phyloP scores from a whole-genome alignment of 2,797 vertebrate genomes.

The Gadopsis bispinosus region DNA sequence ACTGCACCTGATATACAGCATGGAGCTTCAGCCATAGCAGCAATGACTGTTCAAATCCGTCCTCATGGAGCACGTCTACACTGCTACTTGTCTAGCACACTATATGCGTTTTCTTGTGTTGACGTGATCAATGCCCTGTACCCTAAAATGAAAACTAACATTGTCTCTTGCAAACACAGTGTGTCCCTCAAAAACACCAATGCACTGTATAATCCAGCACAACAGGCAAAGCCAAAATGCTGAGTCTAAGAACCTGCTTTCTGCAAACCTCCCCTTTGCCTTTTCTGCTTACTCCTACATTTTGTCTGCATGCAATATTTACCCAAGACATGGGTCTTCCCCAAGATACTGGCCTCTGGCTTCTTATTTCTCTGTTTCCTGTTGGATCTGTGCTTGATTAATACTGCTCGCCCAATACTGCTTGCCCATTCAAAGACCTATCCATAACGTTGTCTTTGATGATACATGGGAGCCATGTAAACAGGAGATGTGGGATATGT shows the following conservation, averaged over 20 bases:
- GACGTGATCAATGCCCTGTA: conserved; percentile 15
- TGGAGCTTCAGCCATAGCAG: conserved; percentile 4
- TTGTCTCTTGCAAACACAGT: conserved; percentile 44
- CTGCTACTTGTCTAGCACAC: neutral
- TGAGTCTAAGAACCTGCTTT: conserved; percentile 69
- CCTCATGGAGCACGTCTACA: conserved; percentile 19
- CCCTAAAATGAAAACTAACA: conserved; percentile 52
- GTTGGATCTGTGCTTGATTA: conserved; percentile 81
- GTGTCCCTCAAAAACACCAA: conserved; percentile 51
- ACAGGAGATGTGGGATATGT: conserved; percentile 83
- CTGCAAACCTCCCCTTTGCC: conserved; percentile 53
- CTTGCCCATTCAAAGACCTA: conserved; percentile 68
- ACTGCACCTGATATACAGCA: conserved; percentile 16
- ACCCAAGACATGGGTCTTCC: conserved; percentile 69
- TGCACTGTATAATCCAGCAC: conserved; percentile 61
- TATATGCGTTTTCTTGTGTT: neutral
- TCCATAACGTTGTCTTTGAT: conserved; percentile 81
- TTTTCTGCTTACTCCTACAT: conserved; percentile 82
- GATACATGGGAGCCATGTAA: conserved; percentile 83
- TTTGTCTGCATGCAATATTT: conserved; percentile 83
- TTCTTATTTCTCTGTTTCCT: conserved; percentile 70
- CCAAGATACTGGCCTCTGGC: conserved; percentile 49
- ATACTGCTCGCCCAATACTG: conserved; percentile 71
- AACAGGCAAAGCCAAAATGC: conserved; percentile 70
- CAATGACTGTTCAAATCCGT: conserved; percentile 17